Evolutionary conservation across 2,113 vertebrate genomes (phyloP).

Genomic region (Laticauda colubrina): DNA sequence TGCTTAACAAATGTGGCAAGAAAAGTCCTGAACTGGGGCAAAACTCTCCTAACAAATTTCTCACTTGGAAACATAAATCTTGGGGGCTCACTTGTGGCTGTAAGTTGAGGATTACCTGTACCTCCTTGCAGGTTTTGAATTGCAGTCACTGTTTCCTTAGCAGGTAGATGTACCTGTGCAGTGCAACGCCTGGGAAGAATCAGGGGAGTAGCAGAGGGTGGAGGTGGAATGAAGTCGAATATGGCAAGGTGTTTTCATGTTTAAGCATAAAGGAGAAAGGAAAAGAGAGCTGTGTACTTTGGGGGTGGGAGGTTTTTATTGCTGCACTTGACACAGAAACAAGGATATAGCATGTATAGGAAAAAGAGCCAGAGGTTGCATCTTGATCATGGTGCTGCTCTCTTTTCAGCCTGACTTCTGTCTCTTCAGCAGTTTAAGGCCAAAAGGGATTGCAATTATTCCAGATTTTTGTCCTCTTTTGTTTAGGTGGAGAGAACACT

Average conservation of each 20-base stretch:
- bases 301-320: fast-evolving
- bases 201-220: fast-evolving
- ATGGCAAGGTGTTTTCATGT: fast-evolving
- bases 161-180: not conserved
- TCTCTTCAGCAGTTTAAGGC: fast-evolving
- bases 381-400: not conserved
- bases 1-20: too few species aligned
- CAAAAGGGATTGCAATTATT: not conserved
- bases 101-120: too few species aligned
- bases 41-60: too few species aligned
- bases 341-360: fast-evolving
- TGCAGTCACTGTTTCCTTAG: not conserved
- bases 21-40: too few species aligned
- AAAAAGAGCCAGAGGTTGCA: not conserved
- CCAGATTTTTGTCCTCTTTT: fast-evolving
- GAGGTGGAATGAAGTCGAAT: fast-evolving
- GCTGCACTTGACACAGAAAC: not conserved
- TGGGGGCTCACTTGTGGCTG: too few species aligned
- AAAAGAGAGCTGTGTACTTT: not conserved
- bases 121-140: fast-evolving
- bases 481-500: not conserved
- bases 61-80: too few species aligned
- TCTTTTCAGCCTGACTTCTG: not conserved
- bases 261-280: not conserved
- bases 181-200: too few species aligned